Percentiles rank a stretch among this genome's conserved stretches.
Evolutionary conservation across 1,140 invertebrate genomes (phyloP).

Genomic region (Helicoverpa armigera): DNA sequence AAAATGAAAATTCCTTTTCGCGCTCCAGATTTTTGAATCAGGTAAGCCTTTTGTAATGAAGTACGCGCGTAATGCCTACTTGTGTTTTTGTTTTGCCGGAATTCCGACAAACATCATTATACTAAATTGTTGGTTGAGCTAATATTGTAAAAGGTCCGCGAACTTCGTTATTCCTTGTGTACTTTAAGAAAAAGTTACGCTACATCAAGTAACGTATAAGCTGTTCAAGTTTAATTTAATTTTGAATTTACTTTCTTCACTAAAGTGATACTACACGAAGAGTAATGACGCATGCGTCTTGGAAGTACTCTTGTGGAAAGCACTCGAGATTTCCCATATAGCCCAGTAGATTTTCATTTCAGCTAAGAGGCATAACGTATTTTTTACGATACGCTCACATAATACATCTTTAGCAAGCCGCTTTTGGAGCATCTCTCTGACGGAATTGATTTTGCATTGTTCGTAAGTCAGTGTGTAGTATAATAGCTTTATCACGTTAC

Average conservation of each 20-base stretch:
- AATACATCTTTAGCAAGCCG: slow-evolving; percentile 39
- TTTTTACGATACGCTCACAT: slow-evolving; percentile 30
- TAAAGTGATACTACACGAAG: slow-evolving; percentile 37
- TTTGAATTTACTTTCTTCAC: slow-evolving; percentile 42
- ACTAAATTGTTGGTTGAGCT: slow-evolving; percentile 49
- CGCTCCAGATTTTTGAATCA: slow-evolving; percentile 70
- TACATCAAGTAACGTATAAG: slow-evolving; percentile 42
- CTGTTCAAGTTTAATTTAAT: slow-evolving; percentile 46
- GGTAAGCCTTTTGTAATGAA: slow-evolving; percentile 78
- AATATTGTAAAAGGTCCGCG: slow-evolving; percentile 43
- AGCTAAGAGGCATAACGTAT: slow-evolving; percentile 38
- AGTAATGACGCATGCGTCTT: slow-evolving; percentile 28
- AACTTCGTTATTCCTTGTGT: slow-evolving; percentile 26
- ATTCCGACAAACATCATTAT: slow-evolving; percentile 48
- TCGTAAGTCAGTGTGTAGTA: background rate
- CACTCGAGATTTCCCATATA: slow-evolving; percentile 43
- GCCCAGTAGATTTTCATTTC: slow-evolving; percentile 38
- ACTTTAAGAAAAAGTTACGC: slow-evolving; percentile 33
- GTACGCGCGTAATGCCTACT: slow-evolving; percentile 64
- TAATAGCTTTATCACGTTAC: slow-evolving; percentile 23
- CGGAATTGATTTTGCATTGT: slow-evolving; percentile 9
- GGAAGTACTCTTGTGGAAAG: slow-evolving; percentile 25
- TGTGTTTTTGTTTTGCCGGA: slow-evolving; percentile 61
- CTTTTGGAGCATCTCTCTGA: slow-evolving; percentile 10
- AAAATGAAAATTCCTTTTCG: slow-evolving; percentile 73